Base-by-base conservation (phyloP, 2,888 invertebrate species). In the Trisateles emortualis region DNA sequence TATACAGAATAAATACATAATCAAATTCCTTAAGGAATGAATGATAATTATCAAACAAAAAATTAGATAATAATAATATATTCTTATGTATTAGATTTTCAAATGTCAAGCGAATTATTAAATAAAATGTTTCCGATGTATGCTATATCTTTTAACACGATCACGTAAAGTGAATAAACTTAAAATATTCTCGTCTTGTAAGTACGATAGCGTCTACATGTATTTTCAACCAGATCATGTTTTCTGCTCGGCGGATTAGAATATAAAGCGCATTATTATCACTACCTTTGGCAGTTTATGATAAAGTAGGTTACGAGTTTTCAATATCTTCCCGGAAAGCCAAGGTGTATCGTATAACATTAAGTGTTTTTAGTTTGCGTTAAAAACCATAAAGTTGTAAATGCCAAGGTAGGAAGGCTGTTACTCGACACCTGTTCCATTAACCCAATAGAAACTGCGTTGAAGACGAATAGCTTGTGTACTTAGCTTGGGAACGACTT, bases 241-340 rank as follows among this genome's bases (percentile, higher is more conserved):
- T 80, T 80, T 74, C 78, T 72, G 80, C 69, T 80, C 74, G 74
- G 68, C 74, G 79, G 68, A 75, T 78, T 75, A 78, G 79, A 81
- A 77, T 75, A 69, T 68, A 76, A 76, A 78, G 74, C 73, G 68
- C 69, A 59, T 69, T 68, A 68, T 74, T 72, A 73, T 65, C 57
- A 63, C 65, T 68, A 64, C 68, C 70, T 73, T 68, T 63, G 50
- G 59, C 63, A 69, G 55, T 67, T 64, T 63, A 55, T 52, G 58
- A 46, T 51, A 59, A 78, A 72, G 53, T 79, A 65, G 77, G 75
- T 74, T 75, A 74, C 62, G 48, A 57, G 55, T 64, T 62, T 66
- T 65, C 52, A 53, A 72, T 72, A 60, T 38, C 40, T 52, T 52
- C 40, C 26, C 41, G 11, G 6, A 36, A 35, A 48, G 41, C 1